These are phyloP conservation scores for Eulacestoma nigropectus DNA, from an alignment of 2,113 vertebrate species.

Conservation along the genomic window DNA sequence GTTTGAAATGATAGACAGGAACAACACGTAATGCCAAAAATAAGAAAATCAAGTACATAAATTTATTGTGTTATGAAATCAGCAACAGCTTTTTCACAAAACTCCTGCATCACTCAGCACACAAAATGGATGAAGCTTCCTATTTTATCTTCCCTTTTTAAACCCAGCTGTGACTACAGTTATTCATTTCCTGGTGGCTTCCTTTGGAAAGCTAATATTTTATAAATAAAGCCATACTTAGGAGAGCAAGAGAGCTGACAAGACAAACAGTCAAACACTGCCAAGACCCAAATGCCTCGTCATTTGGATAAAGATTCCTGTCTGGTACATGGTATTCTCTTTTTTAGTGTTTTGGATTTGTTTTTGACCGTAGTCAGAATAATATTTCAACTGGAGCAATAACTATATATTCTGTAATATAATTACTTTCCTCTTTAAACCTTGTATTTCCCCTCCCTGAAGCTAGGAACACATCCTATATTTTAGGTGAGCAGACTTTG, in stretches of 20 bases:
- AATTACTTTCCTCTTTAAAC: background rate
- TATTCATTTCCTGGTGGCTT: background rate
- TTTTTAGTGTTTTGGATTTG: background rate
- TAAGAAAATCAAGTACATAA: background rate
- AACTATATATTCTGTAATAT: background rate
- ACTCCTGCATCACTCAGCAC: background rate
- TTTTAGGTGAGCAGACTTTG: background rate
- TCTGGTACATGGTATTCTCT: background rate
- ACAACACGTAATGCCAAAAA: fast-evolving
- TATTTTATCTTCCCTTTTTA: background rate
- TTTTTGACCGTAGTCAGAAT: background rate
- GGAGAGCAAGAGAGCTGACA: background rate
- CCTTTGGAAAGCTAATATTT: background rate
- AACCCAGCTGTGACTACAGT: background rate
- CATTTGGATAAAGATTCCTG: background rate
- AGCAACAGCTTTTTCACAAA: background rate
- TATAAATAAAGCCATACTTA: slow-evolving; percentile 11
- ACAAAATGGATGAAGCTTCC: background rate
- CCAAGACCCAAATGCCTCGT: background rate
- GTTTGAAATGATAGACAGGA: background rate
- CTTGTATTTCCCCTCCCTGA: background rate
- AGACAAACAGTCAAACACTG: background rate
- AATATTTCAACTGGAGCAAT: background rate
- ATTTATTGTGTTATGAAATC: background rate
- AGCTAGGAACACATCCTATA: background rate